Evolutionary conservation across 2,888 invertebrate species (phyloP), one percentile per base, ranked within the genome.

Genomic region (Zaprionus lineosus): DNA sequence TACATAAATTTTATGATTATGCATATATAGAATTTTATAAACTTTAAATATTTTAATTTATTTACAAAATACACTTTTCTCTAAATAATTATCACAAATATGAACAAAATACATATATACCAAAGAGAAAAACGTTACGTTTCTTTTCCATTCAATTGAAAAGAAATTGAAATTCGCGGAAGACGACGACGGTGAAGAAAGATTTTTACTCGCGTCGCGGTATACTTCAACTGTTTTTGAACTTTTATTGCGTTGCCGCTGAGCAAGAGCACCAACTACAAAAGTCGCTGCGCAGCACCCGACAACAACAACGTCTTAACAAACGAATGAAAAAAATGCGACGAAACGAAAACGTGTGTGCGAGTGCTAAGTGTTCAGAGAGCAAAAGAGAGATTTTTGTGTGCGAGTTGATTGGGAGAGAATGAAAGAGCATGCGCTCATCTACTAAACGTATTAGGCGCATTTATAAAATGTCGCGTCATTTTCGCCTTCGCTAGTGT

Each of bases 171-270:
- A 71, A 52, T 69, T 77, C 74, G 84, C 81, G 76, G 76, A 79
- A 79, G 55, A 74, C 75, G 71, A 67, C 70, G 74, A 77, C 74
- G 74, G 57, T 66, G 74, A 78, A 84, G 71, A 83, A 84, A 79
- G 81, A 76, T 79, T 74, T 83, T 84, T 86, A 82, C 76, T 86
- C 84, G 86, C 86, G 86, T 81, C 88, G 86, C 87, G 86, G 81
- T 81, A 73, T 84, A 87, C 86, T 79, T 77, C 78, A 79, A 79
- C 79, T 79, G 79, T 79, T 79, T 79, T 79, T 84, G 75, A 84
- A 84, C 79, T 84, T 79, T 84, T 84, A 82, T 79, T 82, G 84
- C 84, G 78, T 84, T 72, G 77, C 86, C 77, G 83, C 82, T 78
- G 78, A 86, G 83, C 84, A 78, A 85, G 84, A 82, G 74, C 62